Base-by-base conservation (phyloP, 2,888 invertebrate species). In the Alviniconcha strummeri region DNA sequence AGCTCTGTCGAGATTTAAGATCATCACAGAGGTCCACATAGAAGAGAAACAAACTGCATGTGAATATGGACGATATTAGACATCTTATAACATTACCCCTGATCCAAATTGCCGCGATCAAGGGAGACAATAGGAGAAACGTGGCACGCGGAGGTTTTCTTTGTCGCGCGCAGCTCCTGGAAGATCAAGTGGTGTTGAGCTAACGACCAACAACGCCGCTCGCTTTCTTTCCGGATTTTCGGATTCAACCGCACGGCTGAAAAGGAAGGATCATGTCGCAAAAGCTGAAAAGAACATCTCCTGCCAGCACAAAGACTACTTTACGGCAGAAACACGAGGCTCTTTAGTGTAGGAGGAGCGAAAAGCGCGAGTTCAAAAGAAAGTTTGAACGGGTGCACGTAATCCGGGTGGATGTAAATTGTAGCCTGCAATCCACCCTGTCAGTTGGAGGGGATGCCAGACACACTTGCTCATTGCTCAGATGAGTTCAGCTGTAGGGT, bases 41-140 rank as follows among this genome's bases (percentile, higher is more conserved):
- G 15, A 69, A 52, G 74, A 15, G 74, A 74, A 54, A 74, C 74
- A 74, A 74, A n/a, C 9, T n/a, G 74, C n/a, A 54, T 74, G 74
- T 74, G 9, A 74, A 52, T 74, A 15, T 52, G 8, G 36, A 36
- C 19, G 74, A 74, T 54, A 74, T 36, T 9, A 74, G 52, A 9
- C 74, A 36, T 52, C 15, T 52, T 52, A 74, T 11, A 9, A 54
- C 74, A 97, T 97, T 5, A 99, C 99, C 95, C 99, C 99, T 95
- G 99, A 99, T 4, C 99, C 94, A 99, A 99, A 67, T 99, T 99
- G 90, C 99, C 95, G 13, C 99, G 99, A 94, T 99, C 99, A 3
- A 99, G 99, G 4, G 99, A 99, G 95, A 99, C 74, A 74, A 74
- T 74, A 54, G 13, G 74, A 36, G 36, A 6, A 52, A 15, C 8